These are phyloP conservation scores for Drosophila diplacantha DNA, from an alignment of 2,888 invertebrate genomes.

Conservation along the genomic window DNA sequence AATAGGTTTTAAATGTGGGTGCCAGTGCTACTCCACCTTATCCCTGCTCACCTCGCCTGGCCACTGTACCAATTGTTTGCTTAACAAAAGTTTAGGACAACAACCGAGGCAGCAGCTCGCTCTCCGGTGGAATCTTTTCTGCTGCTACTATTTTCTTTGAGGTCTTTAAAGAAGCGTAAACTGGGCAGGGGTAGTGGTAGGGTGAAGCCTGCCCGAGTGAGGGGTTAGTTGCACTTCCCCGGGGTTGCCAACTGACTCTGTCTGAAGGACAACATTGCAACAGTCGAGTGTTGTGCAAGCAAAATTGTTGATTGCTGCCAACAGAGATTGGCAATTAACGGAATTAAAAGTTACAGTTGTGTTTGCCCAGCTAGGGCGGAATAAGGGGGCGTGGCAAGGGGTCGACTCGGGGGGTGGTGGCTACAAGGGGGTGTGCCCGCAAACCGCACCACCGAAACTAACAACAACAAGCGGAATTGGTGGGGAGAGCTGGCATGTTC, in stretches of 20 bases:
- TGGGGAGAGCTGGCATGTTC: slow-evolving; percentile 17
- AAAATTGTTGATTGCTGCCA: slow-evolving; percentile 75
- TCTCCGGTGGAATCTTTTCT: slow-evolving; percentile 22
- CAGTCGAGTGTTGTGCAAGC: slow-evolving; percentile 74
- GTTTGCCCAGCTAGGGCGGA: slow-evolving; percentile 53
- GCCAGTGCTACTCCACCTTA: slow-evolving; percentile 16
- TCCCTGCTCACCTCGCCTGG: slow-evolving; percentile 35
- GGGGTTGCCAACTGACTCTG: slow-evolving; percentile 41
- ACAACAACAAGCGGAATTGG: slow-evolving; percentile 35
- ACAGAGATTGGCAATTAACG: slow-evolving; percentile 77
- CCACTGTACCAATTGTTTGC: slow-evolving; percentile 72
- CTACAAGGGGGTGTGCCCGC: slow-evolving; percentile 8
- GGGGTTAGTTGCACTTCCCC: slow-evolving; percentile 18
- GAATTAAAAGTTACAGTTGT: slow-evolving; percentile 76
- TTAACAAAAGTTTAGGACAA: slow-evolving; percentile 73
- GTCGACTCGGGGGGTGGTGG: not conserved
- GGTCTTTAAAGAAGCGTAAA: slow-evolving; percentile 67
- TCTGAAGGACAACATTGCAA: slow-evolving; percentile 70
- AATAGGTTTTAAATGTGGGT: slow-evolving; percentile 67
- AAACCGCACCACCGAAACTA: slow-evolving; percentile 34
- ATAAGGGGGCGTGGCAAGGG: slow-evolving; percentile 3
- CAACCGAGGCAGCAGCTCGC: slow-evolving; percentile 35
- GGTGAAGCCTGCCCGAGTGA: slow-evolving; percentile 10
- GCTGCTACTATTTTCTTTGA: slow-evolving; percentile 63
- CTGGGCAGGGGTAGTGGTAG: slow-evolving; percentile 13